These are phyloP conservation scores for Anguilla obscura DNA, from an alignment of 2,797 vertebrate genomes.

Conservation along the genomic window DNA sequence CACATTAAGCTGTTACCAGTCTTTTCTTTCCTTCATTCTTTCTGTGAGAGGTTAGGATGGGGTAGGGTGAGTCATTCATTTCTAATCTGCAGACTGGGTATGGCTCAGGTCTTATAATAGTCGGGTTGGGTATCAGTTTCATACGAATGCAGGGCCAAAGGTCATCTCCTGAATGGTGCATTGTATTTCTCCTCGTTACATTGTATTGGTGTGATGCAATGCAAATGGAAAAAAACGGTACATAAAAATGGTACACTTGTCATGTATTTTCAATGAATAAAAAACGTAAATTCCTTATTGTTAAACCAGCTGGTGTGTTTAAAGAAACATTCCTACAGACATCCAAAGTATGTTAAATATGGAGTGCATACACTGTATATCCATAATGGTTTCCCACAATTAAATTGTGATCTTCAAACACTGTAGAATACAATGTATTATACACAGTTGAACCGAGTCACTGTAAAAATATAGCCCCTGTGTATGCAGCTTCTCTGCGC, in stretches of 20 bases:
- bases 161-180: neutral
- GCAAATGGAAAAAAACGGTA: neutral
- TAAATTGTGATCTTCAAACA: neutral
- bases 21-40: neutral
- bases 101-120: neutral
- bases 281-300: too few relatives aligned
- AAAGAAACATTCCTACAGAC: too few relatives aligned
- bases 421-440: neutral
- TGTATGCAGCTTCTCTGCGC: neutral
- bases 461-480: neutral
- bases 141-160: neutral
- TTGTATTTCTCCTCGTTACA: neutral
- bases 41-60: neutral
- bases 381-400: too few relatives aligned
- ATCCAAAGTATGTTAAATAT: too few relatives aligned
- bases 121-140: neutral
- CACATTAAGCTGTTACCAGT: neutral
- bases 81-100: neutral
- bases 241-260: neutral
- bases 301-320: too few relatives aligned
- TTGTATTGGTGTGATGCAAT: neutral
- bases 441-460: neutral
- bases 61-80: neutral
- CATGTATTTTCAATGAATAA: neutral
- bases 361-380: too few relatives aligned